These are phyloP conservation scores for Lacanobia oleracea DNA, from an alignment of 2,888 invertebrate genomes.

Conservation along the genomic window DNA sequence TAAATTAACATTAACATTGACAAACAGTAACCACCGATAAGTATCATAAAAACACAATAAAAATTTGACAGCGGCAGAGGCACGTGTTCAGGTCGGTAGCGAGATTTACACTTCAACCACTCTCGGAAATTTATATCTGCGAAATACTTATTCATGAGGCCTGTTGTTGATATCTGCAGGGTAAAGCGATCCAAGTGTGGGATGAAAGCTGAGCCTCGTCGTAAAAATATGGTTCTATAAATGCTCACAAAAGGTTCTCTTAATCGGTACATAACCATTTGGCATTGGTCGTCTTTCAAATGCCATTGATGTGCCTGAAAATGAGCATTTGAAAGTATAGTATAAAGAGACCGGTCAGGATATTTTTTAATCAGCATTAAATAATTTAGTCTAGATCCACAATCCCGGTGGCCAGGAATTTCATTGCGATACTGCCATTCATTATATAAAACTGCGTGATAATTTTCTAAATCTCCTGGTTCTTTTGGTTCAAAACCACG, in stretches of 20 bases:
- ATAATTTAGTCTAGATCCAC: constrained; percentile 65
- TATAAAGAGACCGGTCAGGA: constrained; percentile 58
- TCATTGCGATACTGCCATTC: constrained; percentile 1
- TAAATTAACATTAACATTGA: constrained; percentile 63
- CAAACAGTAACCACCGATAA: constrained; percentile 66
- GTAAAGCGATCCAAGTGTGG: constrained; percentile 48
- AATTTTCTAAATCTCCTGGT: constrained; percentile 51
- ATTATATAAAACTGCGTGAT: constrained; percentile 42
- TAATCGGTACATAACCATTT: constrained; percentile 57
- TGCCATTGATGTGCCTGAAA: constrained; percentile 60
- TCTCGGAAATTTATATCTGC: constrained; percentile 50
- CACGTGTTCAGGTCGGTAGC: not conserved
- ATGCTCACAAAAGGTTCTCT: constrained; percentile 53
- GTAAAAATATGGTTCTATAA: constrained; percentile 67
- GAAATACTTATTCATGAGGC: constrained; percentile 58
- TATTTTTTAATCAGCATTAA: constrained; percentile 56
- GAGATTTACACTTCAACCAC: constrained; percentile 62
- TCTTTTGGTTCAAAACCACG: constrained; percentile 62
- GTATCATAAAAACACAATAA: constrained; percentile 58
- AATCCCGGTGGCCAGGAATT: constrained; percentile 31
- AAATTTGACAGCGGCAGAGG: constrained; percentile 59
- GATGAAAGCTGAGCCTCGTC: constrained; percentile 70
- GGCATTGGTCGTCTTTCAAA: constrained; percentile 63
- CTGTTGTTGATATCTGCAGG: constrained; percentile 47
- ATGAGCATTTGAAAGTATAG: constrained; percentile 56